Evolutionary conservation across 2,888 invertebrate species (phyloP).

Genomic region (Meteorus colon): DNA sequence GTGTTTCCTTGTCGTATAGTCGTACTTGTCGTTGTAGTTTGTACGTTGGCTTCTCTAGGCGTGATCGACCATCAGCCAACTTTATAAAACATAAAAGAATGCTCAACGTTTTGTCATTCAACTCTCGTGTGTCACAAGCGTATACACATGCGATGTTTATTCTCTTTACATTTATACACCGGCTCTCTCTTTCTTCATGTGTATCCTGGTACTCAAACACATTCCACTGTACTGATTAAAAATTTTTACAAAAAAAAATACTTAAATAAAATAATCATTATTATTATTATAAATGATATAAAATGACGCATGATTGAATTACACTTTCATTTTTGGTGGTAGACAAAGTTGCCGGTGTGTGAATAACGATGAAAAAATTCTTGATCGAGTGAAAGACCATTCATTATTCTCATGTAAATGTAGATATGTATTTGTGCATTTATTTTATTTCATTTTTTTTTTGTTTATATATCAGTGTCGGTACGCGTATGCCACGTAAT

Average conservation of each 20-base stretch:
- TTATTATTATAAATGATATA: background rate
- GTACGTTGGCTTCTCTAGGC: slow-evolving; percentile 3
- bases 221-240: too few relatives aligned
- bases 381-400: background rate
- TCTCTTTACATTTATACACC: slow-evolving; percentile 2
- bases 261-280: background rate
- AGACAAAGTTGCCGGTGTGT: too few relatives aligned
- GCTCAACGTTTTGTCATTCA: slow-evolving; percentile 13
- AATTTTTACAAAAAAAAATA: background rate
- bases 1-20: slow-evolving; percentile 16
- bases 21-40: background rate
- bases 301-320: background rate
- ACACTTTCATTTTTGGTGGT: slow-evolving; percentile 2
- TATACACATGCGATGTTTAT: background rate
- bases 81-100: slow-evolving; percentile 4
- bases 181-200: background rate
- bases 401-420: background rate
- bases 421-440: background rate
- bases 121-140: background rate
- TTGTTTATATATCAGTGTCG: background rate
- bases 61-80: slow-evolving; percentile 18
- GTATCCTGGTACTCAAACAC: too few relatives aligned
- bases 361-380: too few relatives aligned
- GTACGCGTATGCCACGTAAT: slow-evolving; percentile 20
- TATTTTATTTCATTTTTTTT: background rate